A percentile compares a stretch with the other conserved stretches of the same genome.
These are phyloP conservation scores for Tamias sibiricus DNA, from an alignment of 2,113 vertebrate species.

Conservation along the genomic window DNA sequence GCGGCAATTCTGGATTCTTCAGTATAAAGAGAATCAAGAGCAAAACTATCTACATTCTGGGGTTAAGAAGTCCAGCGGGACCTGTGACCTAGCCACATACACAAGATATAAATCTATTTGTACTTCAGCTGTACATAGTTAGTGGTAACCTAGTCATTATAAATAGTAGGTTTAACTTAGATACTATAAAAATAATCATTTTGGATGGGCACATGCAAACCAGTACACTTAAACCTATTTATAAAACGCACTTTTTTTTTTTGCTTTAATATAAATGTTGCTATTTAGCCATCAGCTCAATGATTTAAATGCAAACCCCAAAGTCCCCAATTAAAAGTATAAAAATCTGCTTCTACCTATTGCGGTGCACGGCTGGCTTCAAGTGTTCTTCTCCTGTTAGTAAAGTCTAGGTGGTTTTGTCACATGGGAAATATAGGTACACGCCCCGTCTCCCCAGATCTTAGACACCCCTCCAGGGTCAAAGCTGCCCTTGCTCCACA, in stretches of 20 bases:
- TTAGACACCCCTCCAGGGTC: not conserved
- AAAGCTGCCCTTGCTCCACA: not conserved
- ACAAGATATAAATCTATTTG: constrained; percentile 87
- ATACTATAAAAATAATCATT: constrained; percentile 89
- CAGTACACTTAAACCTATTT: constrained; percentile 69
- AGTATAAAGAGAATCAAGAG: constrained; percentile 81
- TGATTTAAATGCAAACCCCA: constrained; percentile 79
- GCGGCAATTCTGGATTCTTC: constrained; percentile 68
- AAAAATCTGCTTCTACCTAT: constrained; percentile 83
- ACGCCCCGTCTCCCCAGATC: constrained; percentile 59
- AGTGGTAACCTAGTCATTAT: constrained; percentile 83
- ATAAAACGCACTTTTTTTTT: constrained; percentile 76
- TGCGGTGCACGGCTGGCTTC: constrained; percentile 77
- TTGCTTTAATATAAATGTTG: constrained; percentile 86
- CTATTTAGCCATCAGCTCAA: constrained; percentile 77
- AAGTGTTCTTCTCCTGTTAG: constrained; percentile 70
- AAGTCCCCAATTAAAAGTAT: constrained; percentile 80
- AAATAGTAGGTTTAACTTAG: constrained; percentile 85
- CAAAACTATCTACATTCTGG: constrained; percentile 72
- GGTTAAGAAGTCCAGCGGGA: constrained; percentile 72
- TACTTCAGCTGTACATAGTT: constrained; percentile 85
- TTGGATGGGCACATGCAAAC: constrained; percentile 85
- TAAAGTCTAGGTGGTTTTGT: constrained; percentile 62
- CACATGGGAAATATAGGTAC: constrained; percentile 64
- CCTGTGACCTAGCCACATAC: constrained; percentile 78